Evolutionary conservation across 37 sponge, comb jelly and placozoan species (phyloP), one percentile per base, ranked within the genome.

Genomic region (Eunapius fragilis): DNA sequence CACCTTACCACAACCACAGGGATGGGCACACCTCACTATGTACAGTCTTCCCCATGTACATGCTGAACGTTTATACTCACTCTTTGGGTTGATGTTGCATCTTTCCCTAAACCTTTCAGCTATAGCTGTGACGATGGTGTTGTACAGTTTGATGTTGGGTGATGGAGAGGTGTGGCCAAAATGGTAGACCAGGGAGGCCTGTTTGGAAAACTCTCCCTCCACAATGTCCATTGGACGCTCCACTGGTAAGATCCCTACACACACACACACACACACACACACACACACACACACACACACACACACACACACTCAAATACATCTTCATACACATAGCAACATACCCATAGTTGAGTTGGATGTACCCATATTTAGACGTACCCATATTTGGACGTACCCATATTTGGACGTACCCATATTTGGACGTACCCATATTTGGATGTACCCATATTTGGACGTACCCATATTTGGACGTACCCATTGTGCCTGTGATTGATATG

Each of bases 81-180:
- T 86, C 37, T 84, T 86, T 19, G 74, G 69, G 71, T 72, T 91
- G 37, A 80, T 75, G 27, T 89, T 84, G 69, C 91, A 97, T 76
- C 88, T 87, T 81, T 93, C 73, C 78, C 77, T 74, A 68, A 89
- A 88, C 78, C 78, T 87, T 34, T 69, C 74, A 13, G 92, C 97
- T 37, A 94, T 70, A 41, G 74, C 71, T 25, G 89, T 75, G 80
- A 92, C 86, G 3, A 92, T 76, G 13, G 73, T 84, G 25, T 86
- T 88, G 90, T 94, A 96, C 14, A 98, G 93, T 41, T 92, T 93
- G 67, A 86, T 24, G 88, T 98, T 98, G 69, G 78, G 74, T 28
- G 34, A 83, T 0, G 98, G 98, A 0, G 69, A 50, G 67, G 58
- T 79, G 81, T 87, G 87, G 24, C 98, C 98, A 84, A 79, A 94